Evolutionary conservation across 1,140 invertebrate species (phyloP).

Genomic region (Apis dorsata): DNA sequence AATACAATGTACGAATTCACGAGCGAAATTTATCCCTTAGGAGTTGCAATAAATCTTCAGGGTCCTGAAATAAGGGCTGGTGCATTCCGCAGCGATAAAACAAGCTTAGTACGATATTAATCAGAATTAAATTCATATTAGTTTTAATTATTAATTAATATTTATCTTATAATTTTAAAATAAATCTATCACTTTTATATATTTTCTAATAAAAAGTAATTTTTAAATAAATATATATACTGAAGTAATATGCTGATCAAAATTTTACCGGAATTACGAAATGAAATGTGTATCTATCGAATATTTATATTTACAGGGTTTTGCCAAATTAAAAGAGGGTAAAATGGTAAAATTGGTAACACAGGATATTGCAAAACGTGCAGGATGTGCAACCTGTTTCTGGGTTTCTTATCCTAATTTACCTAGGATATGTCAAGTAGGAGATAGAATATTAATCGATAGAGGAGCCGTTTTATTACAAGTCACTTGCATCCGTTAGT

Average conservation of each 20-base stretch:
- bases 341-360: conserved; percentile 65
- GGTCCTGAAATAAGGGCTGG: conserved; percentile 78
- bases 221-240: too few relatives aligned
- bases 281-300: neutral
- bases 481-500: conserved; percentile 53
- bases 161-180: neutral
- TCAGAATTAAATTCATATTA: neutral
- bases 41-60: conserved; percentile 76
- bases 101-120: conserved; percentile 37
- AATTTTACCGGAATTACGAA: neutral
- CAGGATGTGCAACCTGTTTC: conserved; percentile 39
- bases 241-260: too few relatives aligned
- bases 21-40: conserved; percentile 67
- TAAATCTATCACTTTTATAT: too few relatives aligned
- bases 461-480: conserved; percentile 45
- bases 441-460: conserved; percentile 59
- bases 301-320: conserved; percentile 62
- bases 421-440: conserved; percentile 43
- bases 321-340: conserved; percentile 75
- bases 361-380: conserved; percentile 34
- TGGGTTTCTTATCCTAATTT: conserved; percentile 58
- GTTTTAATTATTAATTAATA: neutral
- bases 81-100: conserved; percentile 64
- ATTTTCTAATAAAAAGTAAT: too few relatives aligned
- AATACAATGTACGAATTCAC: conserved; percentile 36